phyloP scores from a whole-genome alignment of 92 coral and sea anemone genomes.

The Umimayanthus chanpuru region DNA sequence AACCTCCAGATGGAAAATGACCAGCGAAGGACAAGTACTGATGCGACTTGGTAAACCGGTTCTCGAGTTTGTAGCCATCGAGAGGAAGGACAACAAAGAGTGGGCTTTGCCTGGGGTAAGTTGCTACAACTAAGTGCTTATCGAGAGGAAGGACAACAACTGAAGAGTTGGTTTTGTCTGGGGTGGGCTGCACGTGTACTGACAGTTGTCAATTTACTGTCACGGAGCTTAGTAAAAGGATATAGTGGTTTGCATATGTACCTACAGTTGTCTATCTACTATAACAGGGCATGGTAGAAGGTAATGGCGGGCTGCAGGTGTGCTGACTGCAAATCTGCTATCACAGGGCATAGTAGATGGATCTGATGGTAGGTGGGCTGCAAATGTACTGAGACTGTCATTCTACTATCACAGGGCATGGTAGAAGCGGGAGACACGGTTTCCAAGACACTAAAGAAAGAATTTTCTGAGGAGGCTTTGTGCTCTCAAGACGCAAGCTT shows the following conservation, averaged over 20 bases:
- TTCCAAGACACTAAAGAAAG: constrained; percentile 62
- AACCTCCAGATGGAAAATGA: constrained; percentile 56
- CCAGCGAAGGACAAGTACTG: constrained; percentile 32
- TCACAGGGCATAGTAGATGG: constrained; percentile 73
- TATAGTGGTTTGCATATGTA: neutral
- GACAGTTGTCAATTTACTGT: neutral
- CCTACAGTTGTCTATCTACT: neutral
- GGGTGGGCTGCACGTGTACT: neutral
- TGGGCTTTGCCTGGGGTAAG: constrained; percentile 89
- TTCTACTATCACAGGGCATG: constrained; percentile 60
- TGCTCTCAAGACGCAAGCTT: constrained; percentile 52
- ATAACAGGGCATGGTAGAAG: constrained; percentile 68
- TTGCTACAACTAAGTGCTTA: neutral
- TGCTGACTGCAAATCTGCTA: neutral
- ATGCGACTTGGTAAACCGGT: constrained; percentile 63
- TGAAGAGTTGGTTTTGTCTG: neutral
- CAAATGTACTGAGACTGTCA: neutral
- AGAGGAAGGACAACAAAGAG: constrained; percentile 67
- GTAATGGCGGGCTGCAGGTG: neutral
- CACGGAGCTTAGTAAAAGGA: constrained; percentile 70
- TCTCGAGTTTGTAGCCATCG: constrained; percentile 77
- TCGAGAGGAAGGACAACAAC: neutral
- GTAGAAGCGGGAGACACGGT: constrained; percentile 76
- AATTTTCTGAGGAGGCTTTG: constrained; percentile 75
- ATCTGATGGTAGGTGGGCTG: neutral